These are phyloP conservation scores for Schmidtea mediterranea DNA, from an alignment of 1,140 invertebrate genomes.

Conservation along the genomic window DNA sequence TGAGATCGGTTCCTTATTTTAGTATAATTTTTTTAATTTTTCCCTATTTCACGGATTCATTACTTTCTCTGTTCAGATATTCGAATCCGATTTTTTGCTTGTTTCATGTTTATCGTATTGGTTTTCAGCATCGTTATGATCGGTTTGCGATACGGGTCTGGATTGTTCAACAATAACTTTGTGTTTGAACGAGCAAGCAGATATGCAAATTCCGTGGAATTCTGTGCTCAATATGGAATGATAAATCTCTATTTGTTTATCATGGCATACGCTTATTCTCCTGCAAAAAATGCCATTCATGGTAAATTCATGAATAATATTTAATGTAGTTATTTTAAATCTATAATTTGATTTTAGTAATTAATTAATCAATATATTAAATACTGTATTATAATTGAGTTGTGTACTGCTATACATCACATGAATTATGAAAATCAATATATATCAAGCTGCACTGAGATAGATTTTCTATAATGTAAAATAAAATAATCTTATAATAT, in stretches of 20 bases:
- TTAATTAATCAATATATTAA: too few species aligned
- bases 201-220: conserved; percentile 63
- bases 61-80: conserved; percentile 38
- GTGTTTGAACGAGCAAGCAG: conserved; percentile 53
- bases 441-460: too few species aligned
- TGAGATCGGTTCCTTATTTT: conserved; percentile 82
- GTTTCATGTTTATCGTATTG: conserved; percentile 53
- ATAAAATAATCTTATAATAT: too few species aligned
- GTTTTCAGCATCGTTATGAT: conserved; percentile 48
- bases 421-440: too few species aligned
- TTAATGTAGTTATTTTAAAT: too few species aligned
- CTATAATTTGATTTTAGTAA: too few species aligned
- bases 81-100: conserved; percentile 59
- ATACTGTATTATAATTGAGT: too few species aligned
- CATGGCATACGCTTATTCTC: conserved; percentile 76
- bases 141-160: conserved; percentile 51
- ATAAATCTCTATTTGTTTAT: conserved; percentile 74
- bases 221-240: conserved; percentile 76
- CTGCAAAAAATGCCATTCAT: conserved; percentile 45
- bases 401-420: too few species aligned
- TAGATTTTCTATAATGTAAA: too few species aligned
- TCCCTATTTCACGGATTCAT: background rate
- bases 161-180: conserved; percentile 68
- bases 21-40: conserved; percentile 34
- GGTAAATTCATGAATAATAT: too few species aligned